These are phyloP conservation scores for Sebastiscus tertius DNA, from an alignment of 2,797 vertebrate genomes.

Conservation along the genomic window DNA sequence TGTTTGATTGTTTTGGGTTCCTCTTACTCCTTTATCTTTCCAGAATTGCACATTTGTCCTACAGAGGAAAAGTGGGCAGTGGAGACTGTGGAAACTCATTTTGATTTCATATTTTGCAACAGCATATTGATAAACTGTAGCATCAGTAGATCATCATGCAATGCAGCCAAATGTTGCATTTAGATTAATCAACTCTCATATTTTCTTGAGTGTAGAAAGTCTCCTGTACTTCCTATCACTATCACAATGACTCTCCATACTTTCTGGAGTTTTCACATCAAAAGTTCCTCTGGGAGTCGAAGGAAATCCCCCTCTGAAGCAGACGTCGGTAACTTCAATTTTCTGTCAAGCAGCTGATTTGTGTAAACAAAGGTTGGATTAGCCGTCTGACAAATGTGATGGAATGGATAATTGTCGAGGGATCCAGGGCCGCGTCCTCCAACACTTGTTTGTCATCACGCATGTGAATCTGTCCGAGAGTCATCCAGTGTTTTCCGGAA, in stretches of 20 bases:
- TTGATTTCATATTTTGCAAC: background rate
- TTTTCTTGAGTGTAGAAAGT: background rate
- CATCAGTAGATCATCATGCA: background rate
- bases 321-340: slow-evolving; percentile 18
- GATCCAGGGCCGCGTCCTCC: slow-evolving; percentile 8
- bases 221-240: background rate
- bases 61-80: background rate
- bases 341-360: slow-evolving; percentile 4
- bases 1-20: background rate
- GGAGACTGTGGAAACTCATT: background rate
- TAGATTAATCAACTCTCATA: background rate
- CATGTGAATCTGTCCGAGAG: slow-evolving; percentile 32
- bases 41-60: background rate
- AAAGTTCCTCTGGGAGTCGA: slow-evolving; percentile 1
- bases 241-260: background rate
- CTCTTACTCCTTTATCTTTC: too few relatives aligned
- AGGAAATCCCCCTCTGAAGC: slow-evolving; percentile 14
- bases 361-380: slow-evolving; percentile 29
- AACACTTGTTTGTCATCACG: slow-evolving; percentile 42
- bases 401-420: slow-evolving; percentile 25
- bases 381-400: slow-evolving; percentile 34
- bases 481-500: slow-evolving; percentile 26
- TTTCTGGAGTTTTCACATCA: background rate
- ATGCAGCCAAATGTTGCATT: background rate
- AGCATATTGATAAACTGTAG: background rate